phyloP scores from a whole-genome alignment of 2,888 invertebrate species.

The Spodoptera picta region DNA sequence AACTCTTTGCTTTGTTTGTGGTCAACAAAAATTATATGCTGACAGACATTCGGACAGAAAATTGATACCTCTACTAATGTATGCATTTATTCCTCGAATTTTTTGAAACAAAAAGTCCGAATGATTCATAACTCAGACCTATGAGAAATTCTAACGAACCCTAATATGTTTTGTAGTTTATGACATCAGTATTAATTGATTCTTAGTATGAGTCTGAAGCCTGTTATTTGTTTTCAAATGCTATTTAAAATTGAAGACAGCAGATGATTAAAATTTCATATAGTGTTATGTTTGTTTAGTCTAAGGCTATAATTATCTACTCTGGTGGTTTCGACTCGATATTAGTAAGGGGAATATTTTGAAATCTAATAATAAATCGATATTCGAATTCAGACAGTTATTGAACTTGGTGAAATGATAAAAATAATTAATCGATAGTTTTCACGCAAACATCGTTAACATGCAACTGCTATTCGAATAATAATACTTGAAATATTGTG shows the following conservation, averaged over 20 bases:
- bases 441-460: slow-evolving; percentile 35
- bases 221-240: slow-evolving; percentile 49
- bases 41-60: slow-evolving; percentile 37
- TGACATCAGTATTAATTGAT: slow-evolving; percentile 38
- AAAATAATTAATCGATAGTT: slow-evolving; percentile 23
- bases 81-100: slow-evolving; percentile 45
- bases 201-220: slow-evolving; percentile 41
- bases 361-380: slow-evolving; percentile 14
- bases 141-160: slow-evolving; percentile 18
- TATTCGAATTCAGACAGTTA: slow-evolving; percentile 14
- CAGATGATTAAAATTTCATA: slow-evolving; percentile 51
- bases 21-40: slow-evolving; percentile 44
- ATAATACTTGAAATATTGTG: slow-evolving; percentile 6
- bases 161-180: slow-evolving; percentile 2
- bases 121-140: slow-evolving; percentile 35
- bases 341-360: slow-evolving; percentile 35
- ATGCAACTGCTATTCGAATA: slow-evolving; percentile 24
- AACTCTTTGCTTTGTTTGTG: slow-evolving; percentile 45
- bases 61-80: slow-evolving; percentile 48
- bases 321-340: slow-evolving; percentile 62
- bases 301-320: slow-evolving; percentile 74
- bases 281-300: slow-evolving; percentile 69
- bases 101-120: slow-evolving; percentile 29
- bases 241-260: slow-evolving; percentile 51
- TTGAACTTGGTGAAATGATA: slow-evolving; percentile 20